phyloP scores from a whole-genome alignment of 2,113 vertebrate species.

The Corythornis vintsioides region DNA sequence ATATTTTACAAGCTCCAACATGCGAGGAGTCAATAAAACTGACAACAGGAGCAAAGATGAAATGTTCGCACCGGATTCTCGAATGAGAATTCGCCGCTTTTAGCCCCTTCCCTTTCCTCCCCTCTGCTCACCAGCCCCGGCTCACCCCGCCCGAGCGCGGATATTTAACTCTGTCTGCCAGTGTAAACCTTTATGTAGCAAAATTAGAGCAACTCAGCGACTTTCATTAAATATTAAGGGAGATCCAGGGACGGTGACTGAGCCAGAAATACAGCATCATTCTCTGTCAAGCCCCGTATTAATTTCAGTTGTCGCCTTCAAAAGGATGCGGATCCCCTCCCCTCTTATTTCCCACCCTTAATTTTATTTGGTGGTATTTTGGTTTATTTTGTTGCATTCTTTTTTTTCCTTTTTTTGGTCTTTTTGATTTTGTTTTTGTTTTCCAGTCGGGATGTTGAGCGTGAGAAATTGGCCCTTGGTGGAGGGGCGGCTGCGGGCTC shows the following conservation, averaged over 20 bases:
- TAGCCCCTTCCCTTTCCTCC: not conserved
- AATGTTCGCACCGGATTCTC: constrained; percentile 47
- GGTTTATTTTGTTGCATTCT: not conserved
- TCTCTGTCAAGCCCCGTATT: constrained; percentile 21
- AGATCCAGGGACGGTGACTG: constrained; percentile 17
- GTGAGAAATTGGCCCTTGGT: not conserved
- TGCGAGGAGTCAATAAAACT: constrained; percentile 43
- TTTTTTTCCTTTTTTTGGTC: no score
- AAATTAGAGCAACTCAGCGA: constrained; percentile 73
- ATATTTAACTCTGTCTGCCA: constrained; percentile 72
- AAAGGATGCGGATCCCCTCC: not conserved
- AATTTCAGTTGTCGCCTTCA: not conserved
- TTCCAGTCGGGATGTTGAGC: not conserved
- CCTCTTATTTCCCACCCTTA: not conserved
- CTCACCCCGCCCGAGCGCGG: constrained; percentile 40
- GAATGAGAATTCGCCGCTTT: not conserved
- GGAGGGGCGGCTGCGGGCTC: not conserved
- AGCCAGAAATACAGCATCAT: constrained; percentile 10
- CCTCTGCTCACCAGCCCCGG: constrained; percentile 10
- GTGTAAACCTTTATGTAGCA: constrained; percentile 82
- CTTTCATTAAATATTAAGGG: constrained; percentile 80
- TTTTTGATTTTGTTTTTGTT: not conserved
- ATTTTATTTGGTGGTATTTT: not conserved
- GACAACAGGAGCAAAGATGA: constrained; percentile 53
- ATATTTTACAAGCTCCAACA: constrained; percentile 58